A percentile compares a stretch with the other conserved stretches of the same genome.
Evolutionary conservation across 2,113 vertebrate genomes (phyloP).

Genomic region (Leucoraja erinaceus): DNA sequence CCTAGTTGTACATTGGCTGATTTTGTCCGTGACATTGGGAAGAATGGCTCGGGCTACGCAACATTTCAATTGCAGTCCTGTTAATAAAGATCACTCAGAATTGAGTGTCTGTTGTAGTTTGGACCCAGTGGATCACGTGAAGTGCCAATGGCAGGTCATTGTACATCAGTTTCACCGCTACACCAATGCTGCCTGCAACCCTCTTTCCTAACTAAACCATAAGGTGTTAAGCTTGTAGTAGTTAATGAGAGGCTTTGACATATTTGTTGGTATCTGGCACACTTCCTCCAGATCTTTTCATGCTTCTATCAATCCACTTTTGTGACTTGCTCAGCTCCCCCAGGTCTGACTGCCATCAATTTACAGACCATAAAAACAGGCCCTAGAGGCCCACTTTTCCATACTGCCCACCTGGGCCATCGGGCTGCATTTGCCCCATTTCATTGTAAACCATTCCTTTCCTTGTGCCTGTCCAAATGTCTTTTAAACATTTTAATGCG

Average conservation of each 20-base stretch:
- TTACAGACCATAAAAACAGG: too few species aligned
- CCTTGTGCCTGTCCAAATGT: too few species aligned
- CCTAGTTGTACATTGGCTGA: too few species aligned
- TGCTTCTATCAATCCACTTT: not conserved
- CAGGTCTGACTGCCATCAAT: too few species aligned
- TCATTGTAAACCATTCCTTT: too few species aligned
- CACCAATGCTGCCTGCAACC: not conserved
- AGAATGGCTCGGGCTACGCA: too few species aligned
- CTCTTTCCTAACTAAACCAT: not conserved
- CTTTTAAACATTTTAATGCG: too few species aligned
- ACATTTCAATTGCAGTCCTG: not conserved
- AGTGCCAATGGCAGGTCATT: not conserved
- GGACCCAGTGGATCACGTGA: not conserved
- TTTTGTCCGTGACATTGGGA: too few species aligned
- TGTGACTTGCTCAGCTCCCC: too few species aligned
- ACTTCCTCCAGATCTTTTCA: not conserved
- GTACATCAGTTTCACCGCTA: not conserved
- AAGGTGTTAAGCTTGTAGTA: not conserved
- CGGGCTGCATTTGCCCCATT: too few species aligned
- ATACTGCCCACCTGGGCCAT: too few species aligned
- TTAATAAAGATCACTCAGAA: not conserved
- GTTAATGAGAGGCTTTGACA: not conserved
- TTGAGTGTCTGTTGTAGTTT: not conserved
- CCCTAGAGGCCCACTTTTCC: too few species aligned
- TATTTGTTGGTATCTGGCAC: not conserved